These are phyloP conservation scores for Temnothorax ravouxi DNA, from an alignment of 2,888 invertebrate genomes.

Conservation along the genomic window DNA sequence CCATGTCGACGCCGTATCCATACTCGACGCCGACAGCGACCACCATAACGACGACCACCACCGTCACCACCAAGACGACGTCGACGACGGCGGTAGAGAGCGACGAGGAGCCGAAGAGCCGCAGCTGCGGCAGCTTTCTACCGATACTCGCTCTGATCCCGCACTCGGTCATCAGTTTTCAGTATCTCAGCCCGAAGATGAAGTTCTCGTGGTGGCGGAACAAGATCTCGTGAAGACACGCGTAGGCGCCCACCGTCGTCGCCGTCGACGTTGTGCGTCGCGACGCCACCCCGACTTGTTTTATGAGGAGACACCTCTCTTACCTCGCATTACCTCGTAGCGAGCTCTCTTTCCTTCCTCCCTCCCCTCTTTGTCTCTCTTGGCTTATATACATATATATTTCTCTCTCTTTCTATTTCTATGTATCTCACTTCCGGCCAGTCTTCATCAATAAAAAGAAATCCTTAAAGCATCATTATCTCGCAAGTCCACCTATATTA, in stretches of 20 bases:
- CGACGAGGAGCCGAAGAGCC: constrained; percentile 79
- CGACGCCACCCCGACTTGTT: constrained; percentile 27
- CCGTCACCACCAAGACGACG: constrained; percentile 70
- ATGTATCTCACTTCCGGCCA: constrained; percentile 35
- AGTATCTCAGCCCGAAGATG: constrained; percentile 87
- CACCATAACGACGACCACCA: constrained; percentile 60
- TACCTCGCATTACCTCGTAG: constrained; percentile 80
- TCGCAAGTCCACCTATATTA: constrained; percentile 57
- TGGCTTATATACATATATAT: no score
- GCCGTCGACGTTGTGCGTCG: constrained; percentile 43
- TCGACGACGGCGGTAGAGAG: constrained; percentile 64
- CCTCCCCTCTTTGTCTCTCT: neutral
- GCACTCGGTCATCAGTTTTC: constrained; percentile 83
- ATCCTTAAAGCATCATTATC: constrained; percentile 65
- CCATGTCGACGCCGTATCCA: constrained; percentile 81
- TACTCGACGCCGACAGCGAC: constrained; percentile 81
- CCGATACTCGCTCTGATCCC: constrained; percentile 84
- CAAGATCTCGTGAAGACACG: constrained; percentile 89
- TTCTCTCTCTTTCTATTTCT: neutral
- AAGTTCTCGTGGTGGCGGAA: constrained; percentile 90
- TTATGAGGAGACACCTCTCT: constrained; percentile 34
- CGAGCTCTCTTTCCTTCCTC: constrained; percentile 56
- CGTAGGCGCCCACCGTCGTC: constrained; percentile 76
- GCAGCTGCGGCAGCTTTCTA: constrained; percentile 83
- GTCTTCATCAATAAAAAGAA: constrained; percentile 73